Conservation (phyloP, 2,888 invertebrate genomes). For the Steinernema scapterisci region DNA sequence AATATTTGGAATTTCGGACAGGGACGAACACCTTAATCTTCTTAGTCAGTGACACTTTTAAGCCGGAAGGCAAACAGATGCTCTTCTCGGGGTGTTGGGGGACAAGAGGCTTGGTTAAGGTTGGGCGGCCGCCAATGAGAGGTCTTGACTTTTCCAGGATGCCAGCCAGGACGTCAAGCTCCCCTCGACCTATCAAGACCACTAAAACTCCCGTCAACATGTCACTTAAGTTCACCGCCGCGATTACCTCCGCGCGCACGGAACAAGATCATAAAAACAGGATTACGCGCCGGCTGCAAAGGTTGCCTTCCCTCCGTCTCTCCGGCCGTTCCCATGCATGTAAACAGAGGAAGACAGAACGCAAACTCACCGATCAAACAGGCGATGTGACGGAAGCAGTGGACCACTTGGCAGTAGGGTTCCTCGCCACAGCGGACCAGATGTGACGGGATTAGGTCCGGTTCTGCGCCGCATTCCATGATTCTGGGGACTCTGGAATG, state of each 20-base stretch:
- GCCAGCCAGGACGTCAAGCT: not conserved
- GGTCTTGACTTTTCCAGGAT: no score
- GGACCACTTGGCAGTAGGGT: constrained; percentile 35
- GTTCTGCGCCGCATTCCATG: constrained; percentile 39
- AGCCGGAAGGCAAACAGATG: no score
- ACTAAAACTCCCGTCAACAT: not conserved
- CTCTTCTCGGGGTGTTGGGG: no score
- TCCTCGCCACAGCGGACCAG: constrained; percentile 39
- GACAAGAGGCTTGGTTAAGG: no score
- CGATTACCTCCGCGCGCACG: no score
- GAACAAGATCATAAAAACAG: constrained; percentile 8
- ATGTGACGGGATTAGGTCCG: constrained; percentile 36
- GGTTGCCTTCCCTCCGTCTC: not conserved
- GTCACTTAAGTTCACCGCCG: no score
- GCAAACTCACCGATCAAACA: constrained; percentile 37
- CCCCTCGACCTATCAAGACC: not conserved
- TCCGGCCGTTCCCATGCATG: not conserved
- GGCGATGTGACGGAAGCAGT: constrained; percentile 37
- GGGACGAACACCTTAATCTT: no score
- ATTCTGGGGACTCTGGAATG: not conserved
- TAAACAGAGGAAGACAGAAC: not conserved
- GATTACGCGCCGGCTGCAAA: not conserved
- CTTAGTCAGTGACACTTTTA: no score
- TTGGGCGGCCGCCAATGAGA: no score
- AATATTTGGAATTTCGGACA: no score